Conservation (phyloP, 1,140 invertebrate species). For the Phenacoccus solenopsis region DNA sequence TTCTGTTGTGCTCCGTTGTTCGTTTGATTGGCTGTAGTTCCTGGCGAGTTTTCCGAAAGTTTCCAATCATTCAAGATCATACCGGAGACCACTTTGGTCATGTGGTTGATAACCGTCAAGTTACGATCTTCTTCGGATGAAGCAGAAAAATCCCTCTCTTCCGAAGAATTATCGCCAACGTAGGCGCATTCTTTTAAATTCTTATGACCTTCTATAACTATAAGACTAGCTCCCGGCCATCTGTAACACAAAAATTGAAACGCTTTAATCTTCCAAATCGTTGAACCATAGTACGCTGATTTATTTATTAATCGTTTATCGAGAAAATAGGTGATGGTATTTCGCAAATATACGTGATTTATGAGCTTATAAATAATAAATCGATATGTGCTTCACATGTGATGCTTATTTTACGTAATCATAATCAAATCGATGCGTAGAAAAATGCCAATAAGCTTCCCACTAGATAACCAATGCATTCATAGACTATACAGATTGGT, state of each 20-base stretch:
- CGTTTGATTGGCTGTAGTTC: neutral
- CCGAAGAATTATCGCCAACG: conserved; percentile 62
- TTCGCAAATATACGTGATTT: too few relatives aligned
- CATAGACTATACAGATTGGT: too few relatives aligned
- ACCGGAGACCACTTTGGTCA: conserved; percentile 21
- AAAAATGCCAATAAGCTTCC: too few relatives aligned
- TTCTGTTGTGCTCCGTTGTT: neutral
- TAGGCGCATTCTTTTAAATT: conserved; percentile 65
- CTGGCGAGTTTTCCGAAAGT: neutral
- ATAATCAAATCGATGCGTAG: too few relatives aligned
- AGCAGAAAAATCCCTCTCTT: conserved; percentile 33
- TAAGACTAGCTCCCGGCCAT: conserved; percentile 57
- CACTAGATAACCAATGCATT: too few relatives aligned
- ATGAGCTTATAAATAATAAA: too few relatives aligned
- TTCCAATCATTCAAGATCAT: conserved; percentile 11
- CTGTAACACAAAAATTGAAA: conserved; percentile 35
- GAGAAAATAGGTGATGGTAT: too few relatives aligned
- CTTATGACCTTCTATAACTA: conserved; percentile 59
- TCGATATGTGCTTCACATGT: too few relatives aligned
- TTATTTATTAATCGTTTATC: too few relatives aligned
- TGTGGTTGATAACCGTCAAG: conserved; percentile 16
- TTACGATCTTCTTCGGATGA: conserved; percentile 22
- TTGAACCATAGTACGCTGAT: too few relatives aligned
- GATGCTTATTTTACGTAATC: too few relatives aligned
- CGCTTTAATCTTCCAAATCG: too few relatives aligned